A percentile compares a stretch with the other conserved stretches of the same genome.
These are phyloP conservation scores for Trichomalopsis sarcophagae DNA, from an alignment of 1,140 invertebrate species.

Conservation along the genomic window DNA sequence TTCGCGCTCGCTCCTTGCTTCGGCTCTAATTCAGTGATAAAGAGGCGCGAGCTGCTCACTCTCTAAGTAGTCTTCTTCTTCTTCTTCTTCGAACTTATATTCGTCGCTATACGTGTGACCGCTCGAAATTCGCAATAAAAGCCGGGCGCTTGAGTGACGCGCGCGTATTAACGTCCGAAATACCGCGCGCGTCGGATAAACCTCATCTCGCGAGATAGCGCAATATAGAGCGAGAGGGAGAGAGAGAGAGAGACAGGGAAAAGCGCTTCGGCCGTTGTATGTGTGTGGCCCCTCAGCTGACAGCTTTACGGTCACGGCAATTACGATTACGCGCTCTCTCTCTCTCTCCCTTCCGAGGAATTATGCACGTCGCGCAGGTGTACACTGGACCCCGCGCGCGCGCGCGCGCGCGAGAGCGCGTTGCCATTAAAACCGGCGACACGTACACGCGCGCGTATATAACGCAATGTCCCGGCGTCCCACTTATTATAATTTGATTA, in stretches of 20 bases:
- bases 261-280: background rate
- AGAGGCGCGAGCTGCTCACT: background rate
- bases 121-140: too few species aligned
- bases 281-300: constrained; percentile 18
- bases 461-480: constrained; percentile 53
- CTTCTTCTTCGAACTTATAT: too few species aligned
- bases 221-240: background rate
- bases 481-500: constrained; percentile 64
- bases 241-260: background rate
- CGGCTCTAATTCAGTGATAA: background rate
- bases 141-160: constrained; percentile 2
- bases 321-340: constrained; percentile 35
- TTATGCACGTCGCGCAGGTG: constrained; percentile 28
- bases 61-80: too few species aligned
- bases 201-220: background rate
- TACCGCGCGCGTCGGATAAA: constrained; percentile 2
- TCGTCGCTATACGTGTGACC: too few species aligned
- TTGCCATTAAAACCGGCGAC: constrained; percentile 29
- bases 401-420: too few species aligned
- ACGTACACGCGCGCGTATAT: constrained; percentile 43
- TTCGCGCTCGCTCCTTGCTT: background rate
- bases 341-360: background rate
- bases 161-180: constrained; percentile 26
- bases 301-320: constrained; percentile 45
- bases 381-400: background rate